A percentile compares a stretch with the other conserved stretches of the same genome.
Conservation (phyloP, 2,113 vertebrate species). For the Recurvirostra avosetta region DNA sequence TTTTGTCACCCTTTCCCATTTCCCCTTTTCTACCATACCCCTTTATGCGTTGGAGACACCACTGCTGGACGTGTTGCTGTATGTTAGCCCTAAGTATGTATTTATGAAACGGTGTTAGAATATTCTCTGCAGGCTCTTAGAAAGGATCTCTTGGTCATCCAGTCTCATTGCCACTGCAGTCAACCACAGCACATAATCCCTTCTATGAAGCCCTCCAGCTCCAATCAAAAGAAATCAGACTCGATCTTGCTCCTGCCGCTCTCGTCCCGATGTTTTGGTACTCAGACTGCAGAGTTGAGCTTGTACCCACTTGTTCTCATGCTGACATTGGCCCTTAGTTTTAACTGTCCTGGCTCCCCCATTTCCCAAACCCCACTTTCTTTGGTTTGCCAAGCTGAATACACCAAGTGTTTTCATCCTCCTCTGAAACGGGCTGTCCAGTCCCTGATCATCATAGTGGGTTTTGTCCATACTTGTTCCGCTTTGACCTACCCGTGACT, state of each 20-base stretch:
- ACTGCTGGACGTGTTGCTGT: background rate
- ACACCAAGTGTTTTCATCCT: background rate
- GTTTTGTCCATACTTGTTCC: background rate
- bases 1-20: background rate
- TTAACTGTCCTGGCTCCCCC: background rate
- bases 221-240: background rate
- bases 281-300: background rate
- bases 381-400: background rate
- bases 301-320: background rate
- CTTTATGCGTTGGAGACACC: background rate
- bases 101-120: background rate
- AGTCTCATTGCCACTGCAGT: background rate
- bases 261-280: background rate
- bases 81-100: background rate
- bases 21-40: background rate
- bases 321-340: background rate
- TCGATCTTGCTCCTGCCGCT: background rate
- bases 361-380: background rate
- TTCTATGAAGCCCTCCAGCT: background rate
- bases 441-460: too few species aligned
- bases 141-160: background rate
- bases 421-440: background rate
- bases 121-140: background rate
- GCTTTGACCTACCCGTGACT: background rate
- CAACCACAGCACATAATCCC: background rate